phyloP scores from a whole-genome alignment of 2,888 invertebrate species.

The Drosophila longiperda region DNA sequence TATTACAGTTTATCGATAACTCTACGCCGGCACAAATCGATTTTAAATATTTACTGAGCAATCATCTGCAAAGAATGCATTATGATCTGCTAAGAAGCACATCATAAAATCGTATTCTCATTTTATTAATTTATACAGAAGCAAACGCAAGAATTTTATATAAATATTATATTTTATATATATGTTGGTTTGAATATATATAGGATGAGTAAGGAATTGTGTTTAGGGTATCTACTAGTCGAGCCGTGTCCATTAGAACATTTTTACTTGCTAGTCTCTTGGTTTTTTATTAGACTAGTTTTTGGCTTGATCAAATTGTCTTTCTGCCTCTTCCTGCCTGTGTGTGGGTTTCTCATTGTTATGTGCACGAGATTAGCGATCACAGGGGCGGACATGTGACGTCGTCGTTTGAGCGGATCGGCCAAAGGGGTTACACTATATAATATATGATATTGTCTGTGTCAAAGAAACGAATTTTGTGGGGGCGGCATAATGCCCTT shows the following conservation, averaged over 20 bases:
- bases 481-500: constrained; percentile 31
- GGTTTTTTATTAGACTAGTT: constrained; percentile 21
- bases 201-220: neutral
- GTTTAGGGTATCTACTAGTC: neutral
- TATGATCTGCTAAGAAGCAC: neutral
- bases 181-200: neutral
- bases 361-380: constrained; percentile 53
- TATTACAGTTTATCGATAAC: neutral
- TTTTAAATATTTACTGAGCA: neutral
- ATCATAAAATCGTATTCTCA: neutral
- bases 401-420: constrained; percentile 21
- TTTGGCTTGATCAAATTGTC: constrained; percentile 58
- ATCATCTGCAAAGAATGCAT: neutral
- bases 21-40: neutral
- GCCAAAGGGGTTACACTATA: constrained; percentile 5
- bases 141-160: neutral
- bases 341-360: constrained; percentile 29
- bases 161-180: neutral
- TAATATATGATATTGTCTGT: constrained; percentile 13
- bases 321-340: constrained; percentile 19
- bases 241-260: neutral
- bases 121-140: neutral
- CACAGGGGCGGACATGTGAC: constrained; percentile 56
- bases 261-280: neutral
- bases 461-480: constrained; percentile 5